Evolutionary conservation across 1,140 invertebrate genomes (phyloP), one percentile per base, ranked within the genome.

Genomic region (Phortica variegata): DNA sequence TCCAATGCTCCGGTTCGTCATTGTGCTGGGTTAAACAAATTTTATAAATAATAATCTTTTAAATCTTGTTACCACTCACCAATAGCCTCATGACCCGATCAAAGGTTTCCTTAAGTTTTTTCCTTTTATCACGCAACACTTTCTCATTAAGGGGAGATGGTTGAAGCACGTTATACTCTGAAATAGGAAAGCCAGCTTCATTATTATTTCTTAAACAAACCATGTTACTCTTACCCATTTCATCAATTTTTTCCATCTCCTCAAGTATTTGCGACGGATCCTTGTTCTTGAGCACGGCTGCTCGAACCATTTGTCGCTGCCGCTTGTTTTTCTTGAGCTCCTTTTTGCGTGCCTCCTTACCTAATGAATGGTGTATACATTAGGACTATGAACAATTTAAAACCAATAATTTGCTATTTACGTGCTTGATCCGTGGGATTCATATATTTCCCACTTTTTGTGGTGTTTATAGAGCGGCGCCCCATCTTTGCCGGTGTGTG

Each of bases 371-470:
- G 37, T 18, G 23, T 20, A n/a, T 19, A 13, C 9, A 43, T 42
- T 29, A 18, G 19, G 43, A 23, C 21, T 7, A 12, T 29, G 6
- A 29, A 20, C 32, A 21, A 16, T 20, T 18, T 51, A 31, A 34
- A 3, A 47, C 47, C 37, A 38, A 17, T 20, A 34, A 13, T 34
- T 43, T 36, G 10, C 12, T 75, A 91, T 91, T 90, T 87, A 94
- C 93, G 81, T 46, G 94, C 95, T 87, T 97, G 95, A 79, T 98
- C 95, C 4, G 95, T 97, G 17, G 95, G 95, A 80, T 98, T 98
- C 94, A 98, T 98, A 66, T 95, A 98, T 85, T 98, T 98, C 73
- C 95, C 95, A 95, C 94, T 97, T 83, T 98, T 98, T 20, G 95
- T 98, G 86, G 93, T 96, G 81, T 95, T 97, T 60, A 97, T 97